A percentile compares a stretch with the other conserved stretches of the same genome.
Evolutionary conservation across 2,113 vertebrate species (phyloP).

Genomic region (Columba janthina): DNA sequence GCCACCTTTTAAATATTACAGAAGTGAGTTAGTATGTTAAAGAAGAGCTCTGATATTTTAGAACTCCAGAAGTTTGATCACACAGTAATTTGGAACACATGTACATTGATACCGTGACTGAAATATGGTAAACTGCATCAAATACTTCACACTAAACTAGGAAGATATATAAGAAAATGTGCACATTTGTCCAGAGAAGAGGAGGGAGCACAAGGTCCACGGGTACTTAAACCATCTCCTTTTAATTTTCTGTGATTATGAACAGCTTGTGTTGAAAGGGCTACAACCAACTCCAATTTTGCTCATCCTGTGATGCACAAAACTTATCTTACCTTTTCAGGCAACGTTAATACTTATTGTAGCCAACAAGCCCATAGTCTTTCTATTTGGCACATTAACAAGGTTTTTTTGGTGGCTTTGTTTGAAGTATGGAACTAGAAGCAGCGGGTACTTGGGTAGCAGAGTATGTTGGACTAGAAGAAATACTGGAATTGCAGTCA

Average conservation of each 20-base stretch:
- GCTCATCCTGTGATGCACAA: background rate
- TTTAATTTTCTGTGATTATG: background rate
- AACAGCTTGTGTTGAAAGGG: background rate
- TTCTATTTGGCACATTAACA: background rate
- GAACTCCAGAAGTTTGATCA: background rate
- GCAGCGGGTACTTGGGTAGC: background rate
- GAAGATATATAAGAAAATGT: background rate
- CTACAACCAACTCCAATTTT: background rate
- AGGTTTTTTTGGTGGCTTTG: background rate
- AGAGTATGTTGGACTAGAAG: background rate
- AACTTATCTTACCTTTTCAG: background rate
- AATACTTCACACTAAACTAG: background rate
- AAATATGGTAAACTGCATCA: background rate
- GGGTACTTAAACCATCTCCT: background rate
- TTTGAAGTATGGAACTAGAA: background rate
- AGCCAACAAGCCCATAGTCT: background rate
- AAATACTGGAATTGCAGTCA: slow-evolving; percentile 23
- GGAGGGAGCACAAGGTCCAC: background rate
- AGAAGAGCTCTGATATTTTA: background rate
- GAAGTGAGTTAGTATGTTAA: background rate
- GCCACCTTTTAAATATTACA: background rate
- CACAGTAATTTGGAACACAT: rapidly evolving
- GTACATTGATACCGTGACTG: rapidly evolving
- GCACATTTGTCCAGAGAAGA: background rate
- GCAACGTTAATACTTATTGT: background rate